phyloP scores from a whole-genome alignment of 2,888 invertebrate species.

The Chloromyia formosa region DNA sequence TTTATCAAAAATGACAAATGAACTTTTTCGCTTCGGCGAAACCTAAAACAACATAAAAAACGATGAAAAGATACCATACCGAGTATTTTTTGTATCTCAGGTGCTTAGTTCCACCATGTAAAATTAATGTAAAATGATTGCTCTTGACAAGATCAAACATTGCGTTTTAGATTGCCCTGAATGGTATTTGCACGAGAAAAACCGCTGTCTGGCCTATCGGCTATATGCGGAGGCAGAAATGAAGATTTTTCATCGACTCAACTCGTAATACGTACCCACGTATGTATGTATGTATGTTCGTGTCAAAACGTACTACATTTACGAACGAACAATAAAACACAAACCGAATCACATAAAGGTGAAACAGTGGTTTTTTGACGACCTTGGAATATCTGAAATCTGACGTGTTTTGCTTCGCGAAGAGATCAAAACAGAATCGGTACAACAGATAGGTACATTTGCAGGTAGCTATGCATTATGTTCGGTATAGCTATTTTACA shows the following conservation, averaged over 20 bases:
- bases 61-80: too few relatives aligned
- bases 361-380: constrained; percentile 31
- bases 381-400: constrained; percentile 39
- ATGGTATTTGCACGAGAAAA: background rate
- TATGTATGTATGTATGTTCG: too few relatives aligned
- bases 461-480: too few relatives aligned
- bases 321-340: constrained; percentile 4
- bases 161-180: background rate
- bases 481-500: background rate
- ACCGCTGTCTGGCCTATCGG: background rate
- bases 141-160: too few relatives aligned
- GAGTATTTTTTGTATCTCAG: too few relatives aligned
- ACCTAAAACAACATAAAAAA: too few relatives aligned
- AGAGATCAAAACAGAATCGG: constrained; percentile 10
- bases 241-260: background rate
- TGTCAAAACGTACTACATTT: background rate
- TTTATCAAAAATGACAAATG: too few relatives aligned
- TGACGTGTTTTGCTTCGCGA: constrained; percentile 15
- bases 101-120: too few relatives aligned
- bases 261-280: too few relatives aligned
- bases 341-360: constrained; percentile 10
- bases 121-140: too few relatives aligned
- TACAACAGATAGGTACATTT: too few relatives aligned
- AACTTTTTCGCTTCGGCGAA: too few relatives aligned
- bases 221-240: background rate